phyloP scores from a whole-genome alignment of 2,888 invertebrate genomes.

The Cylindroiulus punctatus region DNA sequence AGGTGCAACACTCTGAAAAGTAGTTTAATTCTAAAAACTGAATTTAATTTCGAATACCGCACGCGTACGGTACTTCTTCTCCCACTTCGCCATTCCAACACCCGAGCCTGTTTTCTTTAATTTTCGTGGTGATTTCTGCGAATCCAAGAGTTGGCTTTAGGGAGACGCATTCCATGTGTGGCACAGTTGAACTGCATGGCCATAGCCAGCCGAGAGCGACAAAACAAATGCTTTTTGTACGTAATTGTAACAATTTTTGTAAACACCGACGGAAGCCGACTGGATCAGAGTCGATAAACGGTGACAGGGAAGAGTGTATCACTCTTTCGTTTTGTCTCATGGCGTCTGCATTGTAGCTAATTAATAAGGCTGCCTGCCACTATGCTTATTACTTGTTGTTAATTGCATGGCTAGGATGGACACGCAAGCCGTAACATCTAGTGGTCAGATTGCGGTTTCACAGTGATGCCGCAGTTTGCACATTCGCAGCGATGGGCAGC shows the following conservation, averaged over 20 bases:
- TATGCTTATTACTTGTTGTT: slow-evolving; percentile 40
- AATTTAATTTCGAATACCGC: background rate
- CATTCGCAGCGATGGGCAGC: background rate
- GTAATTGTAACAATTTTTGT: slow-evolving; percentile 43
- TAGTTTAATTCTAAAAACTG: slow-evolving; percentile 4
- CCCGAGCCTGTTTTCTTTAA: background rate
- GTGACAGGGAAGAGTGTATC: slow-evolving; percentile 33
- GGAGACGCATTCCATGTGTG: slow-evolving; percentile 25
- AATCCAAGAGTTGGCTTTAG: background rate
- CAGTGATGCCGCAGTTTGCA: background rate
- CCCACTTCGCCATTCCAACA: slow-evolving; percentile 41
- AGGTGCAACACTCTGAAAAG: background rate
- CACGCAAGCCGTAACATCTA: background rate
- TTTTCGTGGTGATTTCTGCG: background rate
- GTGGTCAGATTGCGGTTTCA: background rate
- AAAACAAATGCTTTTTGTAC: slow-evolving; percentile 28
- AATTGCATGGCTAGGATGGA: background rate
- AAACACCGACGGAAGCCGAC: slow-evolving; percentile 7
- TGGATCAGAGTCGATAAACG: background rate
- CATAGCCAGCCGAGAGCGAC: background rate
- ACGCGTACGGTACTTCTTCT: background rate
- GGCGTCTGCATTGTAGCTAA: slow-evolving; percentile 6
- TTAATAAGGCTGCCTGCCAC: slow-evolving; percentile 27
- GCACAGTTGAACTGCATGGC: background rate
- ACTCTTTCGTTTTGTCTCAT: slow-evolving; percentile 28